phyloP scores from a whole-genome alignment of 2,888 invertebrate species.

The Bursaphelenchus okinawaensis region DNA sequence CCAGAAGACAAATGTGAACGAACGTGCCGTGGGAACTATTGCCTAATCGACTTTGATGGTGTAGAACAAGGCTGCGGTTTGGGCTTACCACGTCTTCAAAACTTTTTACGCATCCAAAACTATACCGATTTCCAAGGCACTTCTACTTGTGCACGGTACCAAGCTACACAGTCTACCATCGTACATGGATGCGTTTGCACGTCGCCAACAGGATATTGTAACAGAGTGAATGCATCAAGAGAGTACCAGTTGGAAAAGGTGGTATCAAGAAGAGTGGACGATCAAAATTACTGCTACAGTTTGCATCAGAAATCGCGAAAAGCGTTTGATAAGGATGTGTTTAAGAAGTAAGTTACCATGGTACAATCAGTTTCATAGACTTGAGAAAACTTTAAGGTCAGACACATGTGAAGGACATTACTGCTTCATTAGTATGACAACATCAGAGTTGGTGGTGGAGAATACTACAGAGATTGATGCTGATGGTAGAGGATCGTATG shows the following conservation, averaged over 20 bases:
- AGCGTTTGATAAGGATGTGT: conserved; percentile 48
- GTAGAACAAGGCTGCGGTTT: conserved; percentile 55
- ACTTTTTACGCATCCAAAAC: conserved; percentile 47
- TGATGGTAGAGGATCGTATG: conserved; percentile 27
- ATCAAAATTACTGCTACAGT: conserved; percentile 53
- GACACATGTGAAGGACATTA: conserved; percentile 56
- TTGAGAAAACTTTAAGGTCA: conserved; percentile 36
- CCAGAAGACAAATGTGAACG: conserved; percentile 38
- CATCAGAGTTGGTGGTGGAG: conserved; percentile 50
- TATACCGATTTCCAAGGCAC: conserved; percentile 45
- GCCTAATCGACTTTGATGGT: conserved; percentile 55
- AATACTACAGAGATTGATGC: conserved; percentile 26
- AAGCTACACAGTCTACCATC: conserved; percentile 41
- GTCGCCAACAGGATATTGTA: conserved; percentile 49
- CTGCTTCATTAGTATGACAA: conserved; percentile 53
- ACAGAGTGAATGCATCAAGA: conserved; percentile 43
- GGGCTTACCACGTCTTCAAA: conserved; percentile 50
- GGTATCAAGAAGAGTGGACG: conserved; percentile 38
- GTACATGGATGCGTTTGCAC: conserved; percentile 57
- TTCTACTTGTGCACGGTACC: conserved; percentile 51
- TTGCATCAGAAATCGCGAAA: conserved; percentile 43
- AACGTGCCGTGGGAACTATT: conserved; percentile 55
- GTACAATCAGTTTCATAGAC: conserved; percentile 12
- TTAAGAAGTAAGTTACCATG: conserved; percentile 41
- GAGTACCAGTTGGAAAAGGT: conserved; percentile 47